A percentile compares a stretch with the other conserved stretches of the same genome.
Conservation (phyloP, 2,797 vertebrate species). For the Tamandua tetradactyla region DNA sequence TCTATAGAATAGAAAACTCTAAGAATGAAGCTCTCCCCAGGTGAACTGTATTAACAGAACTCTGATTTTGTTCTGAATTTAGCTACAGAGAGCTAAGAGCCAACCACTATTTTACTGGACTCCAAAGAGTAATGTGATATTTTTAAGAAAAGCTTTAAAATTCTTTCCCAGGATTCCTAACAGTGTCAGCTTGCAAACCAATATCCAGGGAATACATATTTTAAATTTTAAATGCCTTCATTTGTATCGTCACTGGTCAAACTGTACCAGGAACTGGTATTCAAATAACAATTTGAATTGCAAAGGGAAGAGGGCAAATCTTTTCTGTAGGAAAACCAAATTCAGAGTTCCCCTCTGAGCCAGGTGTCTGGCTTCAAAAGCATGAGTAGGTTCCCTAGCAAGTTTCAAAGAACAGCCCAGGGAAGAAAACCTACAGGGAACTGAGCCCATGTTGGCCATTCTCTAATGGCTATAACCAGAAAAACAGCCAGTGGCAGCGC, state of each 20-base stretch:
- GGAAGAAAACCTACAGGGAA: not conserved
- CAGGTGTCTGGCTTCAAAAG: not conserved
- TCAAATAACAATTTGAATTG: not conserved
- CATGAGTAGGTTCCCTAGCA: not conserved
- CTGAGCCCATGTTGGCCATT: not conserved
- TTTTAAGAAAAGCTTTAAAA: constrained; percentile 57
- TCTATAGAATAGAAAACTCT: not conserved
- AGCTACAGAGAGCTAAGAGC: not conserved
- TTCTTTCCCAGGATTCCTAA: constrained; percentile 56
- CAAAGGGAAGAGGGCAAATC: not conserved
- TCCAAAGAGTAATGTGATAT: constrained; percentile 16
- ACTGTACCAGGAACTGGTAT: not conserved
- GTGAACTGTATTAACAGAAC: not conserved
- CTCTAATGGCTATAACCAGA: not conserved
- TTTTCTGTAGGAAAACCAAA: not conserved
- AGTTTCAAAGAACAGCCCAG: not conserved
- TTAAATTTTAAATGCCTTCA: constrained; percentile 57
- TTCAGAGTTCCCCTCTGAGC: not conserved
- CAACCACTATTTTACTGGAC: not conserved
- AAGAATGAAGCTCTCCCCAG: not conserved
- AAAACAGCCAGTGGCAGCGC: not conserved
- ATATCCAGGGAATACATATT: constrained; percentile 38
- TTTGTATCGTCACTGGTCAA: not conserved
- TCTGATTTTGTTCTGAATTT: not conserved
- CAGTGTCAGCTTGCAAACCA: constrained; percentile 39